Conservation (phyloP, 1,140 invertebrate genomes). For the Stenopsyche tienmushanensis region DNA sequence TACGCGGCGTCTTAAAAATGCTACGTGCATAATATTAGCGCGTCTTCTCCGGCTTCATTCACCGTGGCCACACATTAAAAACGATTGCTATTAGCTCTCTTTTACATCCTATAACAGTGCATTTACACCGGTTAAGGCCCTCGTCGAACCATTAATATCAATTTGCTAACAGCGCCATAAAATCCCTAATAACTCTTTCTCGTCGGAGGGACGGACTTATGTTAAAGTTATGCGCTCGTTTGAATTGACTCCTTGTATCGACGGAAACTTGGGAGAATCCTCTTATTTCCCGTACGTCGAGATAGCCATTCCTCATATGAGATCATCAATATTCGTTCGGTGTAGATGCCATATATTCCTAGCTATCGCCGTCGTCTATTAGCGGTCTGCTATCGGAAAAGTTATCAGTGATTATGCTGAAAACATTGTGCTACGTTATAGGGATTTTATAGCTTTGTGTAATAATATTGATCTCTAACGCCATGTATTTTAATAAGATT, state of each 20-base stretch:
- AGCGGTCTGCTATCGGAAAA: neutral
- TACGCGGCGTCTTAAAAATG: no score
- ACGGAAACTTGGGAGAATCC: neutral
- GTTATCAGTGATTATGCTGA: no score
- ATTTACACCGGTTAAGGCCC: neutral
- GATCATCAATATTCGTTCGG: slow-evolving; percentile 22
- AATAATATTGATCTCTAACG: no score
- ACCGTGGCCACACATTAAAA: no score
- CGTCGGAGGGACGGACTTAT: slow-evolving; percentile 15
- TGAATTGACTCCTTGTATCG: slow-evolving; percentile 14
- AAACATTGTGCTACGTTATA: no score
- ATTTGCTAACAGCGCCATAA: slow-evolving; percentile 36
- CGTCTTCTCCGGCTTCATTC: no score
- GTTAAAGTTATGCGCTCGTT: slow-evolving; percentile 35
- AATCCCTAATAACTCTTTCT: slow-evolving; percentile 32
- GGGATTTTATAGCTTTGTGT: no score
- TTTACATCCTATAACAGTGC: neutral
- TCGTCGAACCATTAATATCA: slow-evolving; percentile 29
- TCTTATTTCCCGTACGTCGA: no score
- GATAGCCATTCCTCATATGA: neutral
- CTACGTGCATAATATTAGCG: no score
- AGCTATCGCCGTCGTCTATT: neutral
- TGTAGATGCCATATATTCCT: slow-evolving; percentile 18
- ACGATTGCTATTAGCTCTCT: neutral
- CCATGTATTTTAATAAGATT: no score